Percentiles rank a stretch among this genome's conserved stretches.
These are phyloP conservation scores for Cygnus buccinator DNA, from an alignment of 2,113 vertebrate species.

Conservation along the genomic window DNA sequence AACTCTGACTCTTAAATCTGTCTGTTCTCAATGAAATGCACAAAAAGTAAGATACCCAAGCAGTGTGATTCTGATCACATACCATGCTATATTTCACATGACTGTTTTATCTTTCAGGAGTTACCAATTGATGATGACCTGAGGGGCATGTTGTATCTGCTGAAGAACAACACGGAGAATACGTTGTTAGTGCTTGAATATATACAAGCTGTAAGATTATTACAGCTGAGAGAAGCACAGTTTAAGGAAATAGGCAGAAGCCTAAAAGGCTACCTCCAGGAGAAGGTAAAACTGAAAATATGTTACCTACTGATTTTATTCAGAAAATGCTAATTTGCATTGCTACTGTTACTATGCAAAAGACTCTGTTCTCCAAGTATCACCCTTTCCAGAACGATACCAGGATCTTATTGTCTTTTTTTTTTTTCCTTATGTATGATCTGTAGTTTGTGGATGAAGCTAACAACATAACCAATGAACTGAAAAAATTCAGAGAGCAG, in stretches of 20 bases:
- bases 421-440: background rate
- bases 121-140: background rate
- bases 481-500: conserved; percentile 37
- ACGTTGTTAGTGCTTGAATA: background rate
- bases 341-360: background rate
- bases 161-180: background rate
- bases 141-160: background rate
- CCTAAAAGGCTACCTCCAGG: background rate
- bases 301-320: background rate
- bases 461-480: background rate
- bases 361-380: background rate
- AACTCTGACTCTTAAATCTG: background rate
- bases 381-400: background rate
- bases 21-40: fast-evolving
- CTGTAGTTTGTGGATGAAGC: conserved; percentile 22
- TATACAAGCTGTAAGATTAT: background rate
- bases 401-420: background rate
- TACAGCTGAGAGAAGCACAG: conserved; percentile 53
- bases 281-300: conserved; percentile 31
- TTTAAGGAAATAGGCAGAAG: conserved; percentile 1
- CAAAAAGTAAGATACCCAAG: background rate
- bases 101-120: background rate
- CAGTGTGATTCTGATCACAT: background rate
- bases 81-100: background rate
- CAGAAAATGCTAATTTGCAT: background rate